Conservation (phyloP, 2,113 vertebrate species). For the Tupaia chinensis region DNA sequence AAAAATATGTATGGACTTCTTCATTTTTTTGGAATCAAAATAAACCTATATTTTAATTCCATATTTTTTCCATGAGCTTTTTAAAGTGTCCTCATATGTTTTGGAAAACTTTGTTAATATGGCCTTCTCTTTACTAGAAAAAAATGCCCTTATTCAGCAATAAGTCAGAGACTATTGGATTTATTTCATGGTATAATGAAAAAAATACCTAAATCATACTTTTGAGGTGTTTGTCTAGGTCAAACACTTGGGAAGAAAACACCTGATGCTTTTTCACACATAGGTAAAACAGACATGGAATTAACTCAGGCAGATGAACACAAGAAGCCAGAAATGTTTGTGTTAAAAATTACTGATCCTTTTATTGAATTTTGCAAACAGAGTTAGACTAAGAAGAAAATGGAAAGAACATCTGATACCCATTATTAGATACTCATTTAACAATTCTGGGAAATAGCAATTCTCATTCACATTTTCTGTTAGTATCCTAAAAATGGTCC, state of each 20-base stretch:
- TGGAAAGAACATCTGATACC: conserved; percentile 72
- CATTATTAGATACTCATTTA: conserved; percentile 77
- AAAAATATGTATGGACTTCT: no score
- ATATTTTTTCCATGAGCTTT: no score
- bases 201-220: conserved; percentile 32
- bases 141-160: background rate
- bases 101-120: background rate
- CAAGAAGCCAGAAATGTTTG: conserved; percentile 55
- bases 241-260: background rate
- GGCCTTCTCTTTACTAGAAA: conserved; percentile 12
- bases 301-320: conserved; percentile 57
- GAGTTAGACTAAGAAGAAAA: conserved; percentile 74
- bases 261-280: background rate
- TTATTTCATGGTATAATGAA: conserved; percentile 13
- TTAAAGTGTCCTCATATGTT: background rate
- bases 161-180: background rate
- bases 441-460: conserved; percentile 73
- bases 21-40: no score
- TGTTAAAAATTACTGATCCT: conserved; percentile 71
- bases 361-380: conserved; percentile 74
- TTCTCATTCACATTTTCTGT: conserved; percentile 77
- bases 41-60: no score
- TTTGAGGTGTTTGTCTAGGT: conserved; percentile 23
- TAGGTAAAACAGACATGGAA: background rate
- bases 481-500: conserved; percentile 67